phyloP scores from a whole-genome alignment of 2,113 vertebrate species.

The Heptranchias perlo region DNA sequence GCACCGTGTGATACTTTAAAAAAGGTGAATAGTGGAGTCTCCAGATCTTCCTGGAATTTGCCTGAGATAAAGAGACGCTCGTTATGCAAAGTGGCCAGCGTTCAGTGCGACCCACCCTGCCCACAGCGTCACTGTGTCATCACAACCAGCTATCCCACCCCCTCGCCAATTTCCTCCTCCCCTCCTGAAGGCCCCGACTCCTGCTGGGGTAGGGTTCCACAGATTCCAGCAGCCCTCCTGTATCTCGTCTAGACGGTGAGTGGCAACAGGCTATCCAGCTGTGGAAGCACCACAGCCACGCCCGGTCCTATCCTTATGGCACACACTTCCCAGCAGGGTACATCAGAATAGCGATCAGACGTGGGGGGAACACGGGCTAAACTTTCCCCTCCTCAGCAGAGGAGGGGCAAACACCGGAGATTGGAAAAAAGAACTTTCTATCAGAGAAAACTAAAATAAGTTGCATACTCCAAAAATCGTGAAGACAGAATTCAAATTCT shows the following conservation, averaged over 20 bases:
- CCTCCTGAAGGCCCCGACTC: no score
- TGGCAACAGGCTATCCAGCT: neutral
- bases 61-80: constrained; percentile 52
- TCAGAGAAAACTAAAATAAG: neutral
- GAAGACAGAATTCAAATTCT: neutral
- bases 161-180: neutral
- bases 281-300: neutral
- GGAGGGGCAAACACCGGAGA: neutral
- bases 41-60: constrained; percentile 75
- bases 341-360: neutral
- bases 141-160: neutral
- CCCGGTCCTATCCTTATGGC: neutral
- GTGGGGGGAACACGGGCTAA: no score
- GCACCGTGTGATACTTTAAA: constrained; percentile 77
- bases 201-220: neutral
- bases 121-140: neutral
- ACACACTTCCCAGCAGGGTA: neutral
- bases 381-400: neutral
- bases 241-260: no score
- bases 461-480: neutral
- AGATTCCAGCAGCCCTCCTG: neutral
- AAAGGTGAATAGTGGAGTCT: constrained; percentile 64
- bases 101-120: neutral
- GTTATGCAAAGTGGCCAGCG: neutral
- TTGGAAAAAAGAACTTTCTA: neutral